Evolutionary conservation across 2,888 invertebrate species (phyloP).

Genomic region (Tyria jacobaeae): DNA sequence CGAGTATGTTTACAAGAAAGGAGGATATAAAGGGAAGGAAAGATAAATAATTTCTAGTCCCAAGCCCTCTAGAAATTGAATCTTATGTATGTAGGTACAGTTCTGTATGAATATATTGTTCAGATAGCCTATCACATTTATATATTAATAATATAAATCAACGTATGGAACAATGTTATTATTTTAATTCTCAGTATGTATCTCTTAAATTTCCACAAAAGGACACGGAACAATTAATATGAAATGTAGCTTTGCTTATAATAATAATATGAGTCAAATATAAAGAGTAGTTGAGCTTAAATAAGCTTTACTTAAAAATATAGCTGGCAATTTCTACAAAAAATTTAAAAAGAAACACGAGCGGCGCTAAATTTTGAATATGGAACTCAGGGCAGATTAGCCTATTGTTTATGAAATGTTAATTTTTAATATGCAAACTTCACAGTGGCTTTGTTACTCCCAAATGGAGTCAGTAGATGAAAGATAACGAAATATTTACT

Average conservation of each 20-base stretch:
- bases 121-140: too few species aligned
- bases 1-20: too few species aligned
- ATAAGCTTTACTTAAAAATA: background rate
- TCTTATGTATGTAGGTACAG: too few species aligned
- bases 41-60: too few species aligned
- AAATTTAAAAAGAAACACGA: background rate
- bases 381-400: background rate
- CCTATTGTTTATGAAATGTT: conserved; percentile 7
- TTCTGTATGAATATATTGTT: too few species aligned
- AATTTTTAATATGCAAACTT: conserved; percentile 6
- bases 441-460: background rate
- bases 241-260: background rate
- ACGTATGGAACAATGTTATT: background rate
- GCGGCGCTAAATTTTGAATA: conserved; percentile 5
- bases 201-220: background rate
- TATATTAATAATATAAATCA: too few species aligned
- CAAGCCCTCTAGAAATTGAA: too few species aligned
- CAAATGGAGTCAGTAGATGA: background rate
- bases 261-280: background rate
- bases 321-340: background rate
- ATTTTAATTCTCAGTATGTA: background rate
- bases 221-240: background rate
- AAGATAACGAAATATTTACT: background rate
- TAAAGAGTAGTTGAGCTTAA: background rate
- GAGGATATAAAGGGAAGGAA: too few species aligned